phyloP scores from a whole-genome alignment of 2,888 invertebrate species.

The Dolomedes plantarius region DNA sequence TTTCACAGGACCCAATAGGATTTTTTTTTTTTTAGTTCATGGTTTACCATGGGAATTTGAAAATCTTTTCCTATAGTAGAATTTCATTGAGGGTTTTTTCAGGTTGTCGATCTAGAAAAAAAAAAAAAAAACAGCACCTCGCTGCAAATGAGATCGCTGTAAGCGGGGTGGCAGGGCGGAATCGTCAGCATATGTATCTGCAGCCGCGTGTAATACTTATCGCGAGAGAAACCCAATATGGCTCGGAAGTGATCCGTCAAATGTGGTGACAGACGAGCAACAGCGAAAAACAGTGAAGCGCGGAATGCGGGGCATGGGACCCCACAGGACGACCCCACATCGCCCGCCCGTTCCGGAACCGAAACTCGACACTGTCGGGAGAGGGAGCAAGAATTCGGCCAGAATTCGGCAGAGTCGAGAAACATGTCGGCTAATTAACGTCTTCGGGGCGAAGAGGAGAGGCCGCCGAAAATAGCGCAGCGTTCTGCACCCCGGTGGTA shows the following conservation, averaged over 20 bases:
- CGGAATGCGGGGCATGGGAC: constrained; percentile 6
- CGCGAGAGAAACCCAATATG: neutral
- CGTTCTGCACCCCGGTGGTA: neutral
- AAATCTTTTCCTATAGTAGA: too few species aligned
- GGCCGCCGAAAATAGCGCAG: neutral
- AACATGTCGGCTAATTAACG: constrained; percentile 64
- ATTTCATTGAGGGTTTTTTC: too few species aligned
- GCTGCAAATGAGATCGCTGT: too few species aligned
- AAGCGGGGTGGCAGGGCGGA: neutral
- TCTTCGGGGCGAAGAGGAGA: neutral
- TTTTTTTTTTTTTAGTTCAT: too few species aligned
- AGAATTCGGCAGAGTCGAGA: neutral
- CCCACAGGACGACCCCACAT: neutral
- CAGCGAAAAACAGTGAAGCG: constrained; percentile 8
- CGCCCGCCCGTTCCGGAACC: neutral
- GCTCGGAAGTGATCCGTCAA: constrained; percentile 12
- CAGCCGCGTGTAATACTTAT: neutral
- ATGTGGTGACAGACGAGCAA: constrained; percentile 10
- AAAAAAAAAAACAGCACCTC: too few species aligned
- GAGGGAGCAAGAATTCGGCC: neutral
- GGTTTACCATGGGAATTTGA: too few species aligned
- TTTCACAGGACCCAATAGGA: too few species aligned
- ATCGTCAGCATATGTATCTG: neutral
- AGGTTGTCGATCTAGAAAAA: too few species aligned
- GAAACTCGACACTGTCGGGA: constrained; percentile 8